Conservation (phyloP, 2,888 invertebrate species). For the Mamestra brassicae region DNA sequence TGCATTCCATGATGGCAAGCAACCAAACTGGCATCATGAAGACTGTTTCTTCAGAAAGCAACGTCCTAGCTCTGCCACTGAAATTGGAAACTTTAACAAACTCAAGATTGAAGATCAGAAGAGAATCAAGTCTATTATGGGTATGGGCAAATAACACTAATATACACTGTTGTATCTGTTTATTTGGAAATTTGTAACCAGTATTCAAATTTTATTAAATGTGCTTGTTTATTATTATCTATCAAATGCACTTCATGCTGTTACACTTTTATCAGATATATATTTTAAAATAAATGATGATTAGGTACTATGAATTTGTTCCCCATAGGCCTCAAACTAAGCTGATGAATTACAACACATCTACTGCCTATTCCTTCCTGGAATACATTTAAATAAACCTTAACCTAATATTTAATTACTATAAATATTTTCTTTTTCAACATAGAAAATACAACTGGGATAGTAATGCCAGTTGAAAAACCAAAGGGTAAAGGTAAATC, state of each 20-base stretch:
- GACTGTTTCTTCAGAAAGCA: constrained; percentile 96
- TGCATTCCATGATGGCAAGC: constrained; percentile 96
- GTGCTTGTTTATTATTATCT: too few species aligned
- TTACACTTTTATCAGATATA: background rate
- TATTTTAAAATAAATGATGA: background rate
- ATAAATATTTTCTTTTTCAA: background rate
- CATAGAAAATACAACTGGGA: constrained; percentile 73
- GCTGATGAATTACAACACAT: background rate
- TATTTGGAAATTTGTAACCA: background rate
- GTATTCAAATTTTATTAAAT: background rate
- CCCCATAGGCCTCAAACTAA: too few species aligned
- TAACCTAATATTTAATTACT: background rate
- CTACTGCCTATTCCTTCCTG: background rate
- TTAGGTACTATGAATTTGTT: background rate
- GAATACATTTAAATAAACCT: background rate
- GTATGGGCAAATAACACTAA: constrained; percentile 82
- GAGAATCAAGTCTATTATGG: constrained; percentile 92
- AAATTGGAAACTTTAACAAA: constrained; percentile 95
- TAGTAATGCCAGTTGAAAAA: constrained; percentile 85
- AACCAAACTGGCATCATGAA: constrained; percentile 97
- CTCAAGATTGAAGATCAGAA: constrained; percentile 96
- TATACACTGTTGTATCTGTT: background rate
- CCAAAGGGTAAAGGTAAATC: constrained; percentile 89
- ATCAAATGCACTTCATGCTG: background rate
- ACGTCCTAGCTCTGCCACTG: constrained; percentile 93